Evolutionary conservation across 2,888 invertebrate genomes (phyloP).

Genomic region (Phaedon cochleariae): DNA sequence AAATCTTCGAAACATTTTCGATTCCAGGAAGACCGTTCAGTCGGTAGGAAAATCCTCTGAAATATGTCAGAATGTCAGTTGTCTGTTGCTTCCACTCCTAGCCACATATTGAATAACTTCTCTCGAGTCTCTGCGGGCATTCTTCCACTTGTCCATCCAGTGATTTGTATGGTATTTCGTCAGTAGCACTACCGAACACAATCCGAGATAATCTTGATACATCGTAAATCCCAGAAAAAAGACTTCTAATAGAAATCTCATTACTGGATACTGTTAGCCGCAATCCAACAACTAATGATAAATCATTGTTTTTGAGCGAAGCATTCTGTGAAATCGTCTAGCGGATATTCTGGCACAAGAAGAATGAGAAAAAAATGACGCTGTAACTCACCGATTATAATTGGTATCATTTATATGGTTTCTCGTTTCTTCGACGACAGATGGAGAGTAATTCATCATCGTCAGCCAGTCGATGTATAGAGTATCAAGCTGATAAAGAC

Average conservation of each 20-base stretch:
- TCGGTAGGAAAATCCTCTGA: neutral
- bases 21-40: too few relatives aligned
- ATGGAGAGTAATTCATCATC: neutral
- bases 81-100: neutral
- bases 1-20: too few relatives aligned
- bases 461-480: neutral
- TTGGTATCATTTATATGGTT: conserved; percentile 7
- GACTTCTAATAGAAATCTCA: conserved; percentile 11
- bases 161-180: conserved; percentile 16
- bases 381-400: conserved; percentile 7
- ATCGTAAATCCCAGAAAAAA: conserved; percentile 9
- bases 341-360: neutral
- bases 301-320: conserved; percentile 5
- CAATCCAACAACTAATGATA: conserved; percentile 3
- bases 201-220: conserved; percentile 13
- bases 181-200: neutral
- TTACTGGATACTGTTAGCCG: conserved; percentile 11
- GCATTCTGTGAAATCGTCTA: neutral
- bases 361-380: neutral
- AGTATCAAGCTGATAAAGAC: neutral
- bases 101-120: neutral
- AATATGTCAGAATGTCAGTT: conserved; percentile 3
- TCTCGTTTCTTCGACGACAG: neutral
- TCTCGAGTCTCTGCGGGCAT: neutral
- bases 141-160: conserved; percentile 11